Conservation (phyloP, 2,113 vertebrate genomes). For the Centropristis striata region DNA sequence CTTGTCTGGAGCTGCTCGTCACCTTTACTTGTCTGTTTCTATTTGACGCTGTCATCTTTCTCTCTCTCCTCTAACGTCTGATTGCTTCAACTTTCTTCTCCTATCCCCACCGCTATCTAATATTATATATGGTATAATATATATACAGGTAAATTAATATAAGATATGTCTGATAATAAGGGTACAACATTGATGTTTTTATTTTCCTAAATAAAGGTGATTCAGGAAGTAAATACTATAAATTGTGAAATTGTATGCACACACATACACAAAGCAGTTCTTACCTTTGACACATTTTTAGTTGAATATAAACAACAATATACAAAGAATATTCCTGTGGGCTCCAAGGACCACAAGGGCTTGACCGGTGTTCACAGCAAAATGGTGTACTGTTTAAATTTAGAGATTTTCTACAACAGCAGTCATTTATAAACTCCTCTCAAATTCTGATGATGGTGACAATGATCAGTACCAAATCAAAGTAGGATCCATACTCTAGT, state of each 20-base stretch:
- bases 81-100: constrained; percentile 8
- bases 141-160: constrained; percentile 76
- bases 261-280: neutral
- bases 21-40: constrained; percentile 50
- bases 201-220: constrained; percentile 80
- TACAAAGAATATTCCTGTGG: constrained; percentile 5
- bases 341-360: constrained; percentile 26
- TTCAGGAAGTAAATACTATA: constrained; percentile 68
- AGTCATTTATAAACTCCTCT: neutral
- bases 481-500: neutral
- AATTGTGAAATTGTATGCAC: constrained; percentile 50
- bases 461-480: neutral
- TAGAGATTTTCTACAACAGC: neutral
- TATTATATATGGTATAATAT: constrained; percentile 65
- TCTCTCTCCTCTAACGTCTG: constrained; percentile 17
- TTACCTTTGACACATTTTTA: neutral
- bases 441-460: too few species aligned
- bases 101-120: constrained; percentile 45
- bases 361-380: neutral
- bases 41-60: constrained; percentile 40
- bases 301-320: neutral
- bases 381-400: neutral
- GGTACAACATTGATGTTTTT: constrained; percentile 64
- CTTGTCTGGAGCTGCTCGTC: constrained; percentile 46
- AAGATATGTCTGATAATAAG: constrained; percentile 62